Conservation (phyloP, 2,888 invertebrate species). For the Helleia helle region DNA sequence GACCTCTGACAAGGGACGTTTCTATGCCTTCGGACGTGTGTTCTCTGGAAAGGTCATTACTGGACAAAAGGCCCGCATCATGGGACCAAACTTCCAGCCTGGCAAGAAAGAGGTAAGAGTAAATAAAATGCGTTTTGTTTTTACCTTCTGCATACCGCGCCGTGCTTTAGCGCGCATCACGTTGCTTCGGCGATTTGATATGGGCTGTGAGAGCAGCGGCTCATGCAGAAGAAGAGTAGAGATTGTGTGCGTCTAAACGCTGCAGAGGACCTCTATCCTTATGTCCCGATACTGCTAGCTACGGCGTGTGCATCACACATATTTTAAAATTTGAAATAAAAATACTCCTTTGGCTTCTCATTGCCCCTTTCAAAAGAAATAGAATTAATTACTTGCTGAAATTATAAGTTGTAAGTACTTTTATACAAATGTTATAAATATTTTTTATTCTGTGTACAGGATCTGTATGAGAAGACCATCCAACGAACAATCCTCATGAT, state of each 20-base stretch:
- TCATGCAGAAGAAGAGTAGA: constrained; percentile 73
- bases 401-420: no score
- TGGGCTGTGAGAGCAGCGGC: constrained; percentile 33
- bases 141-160: constrained; percentile 37
- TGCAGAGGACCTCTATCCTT: constrained; percentile 87
- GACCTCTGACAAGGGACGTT: constrained; percentile 99
- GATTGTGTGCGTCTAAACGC: constrained; percentile 74
- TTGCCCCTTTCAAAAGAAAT: no score
- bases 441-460: constrained; percentile 52
- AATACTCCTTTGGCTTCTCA: not conserved
- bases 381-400: no score
- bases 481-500: constrained; percentile 99
- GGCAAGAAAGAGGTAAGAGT: constrained; percentile 91
- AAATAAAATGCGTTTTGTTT: not conserved
- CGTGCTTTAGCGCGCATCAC: constrained; percentile 37
- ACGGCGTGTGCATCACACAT: constrained; percentile 65
- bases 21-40: constrained; percentile 99
- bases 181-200: constrained; percentile 44
- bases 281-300: constrained; percentile 81
- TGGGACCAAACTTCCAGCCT: constrained; percentile 98
- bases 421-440: not conserved
- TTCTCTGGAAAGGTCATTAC: constrained; percentile 96
- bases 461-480: constrained; percentile 98
- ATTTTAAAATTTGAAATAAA: not conserved
- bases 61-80: constrained; percentile 96